Evolutionary conservation across 2,113 vertebrate genomes (phyloP).

Genomic region (Craseonycteris thonglongyai): DNA sequence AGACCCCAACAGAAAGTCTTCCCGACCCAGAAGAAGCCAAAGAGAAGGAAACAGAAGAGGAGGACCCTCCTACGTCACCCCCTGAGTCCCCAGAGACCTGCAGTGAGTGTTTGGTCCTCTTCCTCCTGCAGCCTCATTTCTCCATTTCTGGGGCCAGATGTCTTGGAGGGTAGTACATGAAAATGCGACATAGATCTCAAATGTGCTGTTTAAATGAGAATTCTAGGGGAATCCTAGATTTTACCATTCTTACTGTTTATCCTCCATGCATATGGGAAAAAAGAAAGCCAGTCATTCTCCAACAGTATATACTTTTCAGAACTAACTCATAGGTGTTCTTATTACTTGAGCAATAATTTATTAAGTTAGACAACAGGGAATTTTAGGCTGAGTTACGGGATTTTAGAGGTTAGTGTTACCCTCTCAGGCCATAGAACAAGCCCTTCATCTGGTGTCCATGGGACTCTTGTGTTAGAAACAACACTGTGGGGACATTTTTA

Average conservation of each 20-base stretch:
- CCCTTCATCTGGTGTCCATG: fast-evolving
- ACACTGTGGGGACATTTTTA: fast-evolving
- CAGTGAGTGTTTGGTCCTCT: constrained; percentile 23
- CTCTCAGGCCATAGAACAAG: fast-evolving
- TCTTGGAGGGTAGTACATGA: not conserved
- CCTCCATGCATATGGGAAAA: not conserved
- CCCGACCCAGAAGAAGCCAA: not conserved
- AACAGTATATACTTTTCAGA: not conserved
- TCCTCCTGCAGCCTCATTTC: not conserved
- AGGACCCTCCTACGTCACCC: fast-evolving
- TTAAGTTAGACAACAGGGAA: not conserved
- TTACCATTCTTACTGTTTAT: not conserved
- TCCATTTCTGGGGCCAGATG: not conserved
- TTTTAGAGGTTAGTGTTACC: not conserved
- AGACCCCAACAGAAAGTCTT: not conserved
- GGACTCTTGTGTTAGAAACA: not conserved
- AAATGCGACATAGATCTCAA: not conserved
- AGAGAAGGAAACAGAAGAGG: not conserved
- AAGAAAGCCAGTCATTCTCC: not conserved
- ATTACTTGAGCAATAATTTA: not conserved
- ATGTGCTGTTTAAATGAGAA: not conserved
- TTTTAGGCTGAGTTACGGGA: not conserved
- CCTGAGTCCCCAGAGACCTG: not conserved
- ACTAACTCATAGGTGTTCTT: not conserved
- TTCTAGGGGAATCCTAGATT: not conserved